Conservation (phyloP, 2,113 vertebrate genomes). For the Martes martes region DNA sequence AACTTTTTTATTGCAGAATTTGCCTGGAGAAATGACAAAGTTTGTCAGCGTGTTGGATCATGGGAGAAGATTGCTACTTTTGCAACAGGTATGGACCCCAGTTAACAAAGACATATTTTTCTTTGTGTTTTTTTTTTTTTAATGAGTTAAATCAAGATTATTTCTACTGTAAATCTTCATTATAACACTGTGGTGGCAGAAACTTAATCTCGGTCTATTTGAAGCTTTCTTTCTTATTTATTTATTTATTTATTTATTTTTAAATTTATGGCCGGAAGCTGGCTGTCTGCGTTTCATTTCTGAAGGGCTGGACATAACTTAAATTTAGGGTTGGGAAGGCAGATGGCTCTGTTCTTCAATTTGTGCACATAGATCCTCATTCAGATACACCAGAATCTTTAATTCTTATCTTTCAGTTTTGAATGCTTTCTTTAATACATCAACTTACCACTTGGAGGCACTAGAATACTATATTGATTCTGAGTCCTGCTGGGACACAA, state of each 20-base stretch:
- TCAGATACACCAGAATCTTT: not conserved
- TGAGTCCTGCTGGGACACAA: not conserved
- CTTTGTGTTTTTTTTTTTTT: not conserved
- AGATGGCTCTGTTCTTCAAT: not conserved
- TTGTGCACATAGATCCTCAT: not conserved
- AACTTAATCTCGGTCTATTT: not conserved
- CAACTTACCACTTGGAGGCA: constrained; percentile 27
- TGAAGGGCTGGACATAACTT: not conserved
- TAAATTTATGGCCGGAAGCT: not conserved
- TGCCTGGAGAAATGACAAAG: not conserved
- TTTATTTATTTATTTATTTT: not conserved
- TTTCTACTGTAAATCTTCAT: not conserved
- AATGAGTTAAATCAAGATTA: not conserved
- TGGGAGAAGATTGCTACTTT: not conserved
- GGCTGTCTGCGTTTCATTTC: not conserved
- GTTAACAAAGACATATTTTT: not conserved
- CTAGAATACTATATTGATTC: not conserved
- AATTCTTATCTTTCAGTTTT: not conserved
- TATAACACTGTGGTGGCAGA: not conserved
- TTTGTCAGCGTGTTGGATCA: not conserved
- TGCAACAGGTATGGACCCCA: not conserved
- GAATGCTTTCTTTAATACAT: not conserved
- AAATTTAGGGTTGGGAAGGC: not conserved
- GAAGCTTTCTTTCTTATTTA: not conserved
- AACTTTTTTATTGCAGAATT: not conserved